Evolutionary conservation across 2,888 invertebrate species (phyloP), one percentile per base, ranked within the genome.

Genomic region (Syrphus vitripennis): DNA sequence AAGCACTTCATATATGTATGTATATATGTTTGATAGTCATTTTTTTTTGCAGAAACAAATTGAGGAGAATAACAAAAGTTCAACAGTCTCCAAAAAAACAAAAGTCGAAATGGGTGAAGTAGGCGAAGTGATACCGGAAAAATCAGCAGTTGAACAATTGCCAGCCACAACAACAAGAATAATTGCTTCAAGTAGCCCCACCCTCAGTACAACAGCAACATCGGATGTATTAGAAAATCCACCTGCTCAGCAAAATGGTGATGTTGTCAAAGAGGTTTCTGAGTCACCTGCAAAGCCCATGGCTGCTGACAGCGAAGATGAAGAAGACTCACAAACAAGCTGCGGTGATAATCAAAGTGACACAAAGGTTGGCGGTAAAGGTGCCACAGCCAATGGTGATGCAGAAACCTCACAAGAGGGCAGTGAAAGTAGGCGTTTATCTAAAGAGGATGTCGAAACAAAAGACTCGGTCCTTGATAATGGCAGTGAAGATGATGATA

Each of bases 301-400:
- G 72, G 6, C 45, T 24, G 59, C 83, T 57, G 88, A 88, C 37
- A 87, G 77, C 37, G 88, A n/a, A n/a, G n/a, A 88, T 24, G 89
- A 89, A 50, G 91, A 90, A 53, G 91, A 92, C 83, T 92, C 92
- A 78, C 91, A 92, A 89, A 90, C 91, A 19, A 87, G 78, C 29
- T 59, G 82, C 42, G 67, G 79, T 7, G 88, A 84, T n/a, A 82
- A 87, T 67, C 80, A 70, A 31, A 87, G 87, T 67, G 83, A 88
- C 9, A 55, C 57, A 53, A 82, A 87, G 24, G 65, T 57, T 50
- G 61, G 14, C 16, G 67, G 34, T 29, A 88, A 87, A 61, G 88
- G 88, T 74, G 88, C 88, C 37, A 83, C 86, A 3, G 76, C 83
- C 6, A 88, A 79, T 69, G 81, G 77, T 34, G 87, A 77, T 63